Percentiles rank a stretch among this genome's conserved stretches.
phyloP scores from a whole-genome alignment of 2,113 vertebrate species.

The Emydura subglobosa region DNA sequence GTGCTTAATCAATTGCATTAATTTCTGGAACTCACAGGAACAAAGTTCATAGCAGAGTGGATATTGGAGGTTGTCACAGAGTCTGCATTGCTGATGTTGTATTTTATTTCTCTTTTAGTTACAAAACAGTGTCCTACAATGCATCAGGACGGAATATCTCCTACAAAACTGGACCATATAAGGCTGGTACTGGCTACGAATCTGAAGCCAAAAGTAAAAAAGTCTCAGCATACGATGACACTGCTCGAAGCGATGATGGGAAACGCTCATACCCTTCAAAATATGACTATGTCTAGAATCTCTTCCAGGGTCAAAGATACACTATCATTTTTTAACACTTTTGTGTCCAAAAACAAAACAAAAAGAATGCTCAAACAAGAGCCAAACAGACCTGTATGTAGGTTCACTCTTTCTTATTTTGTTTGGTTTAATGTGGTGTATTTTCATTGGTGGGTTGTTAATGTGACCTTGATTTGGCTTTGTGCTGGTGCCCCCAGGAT shows the following conservation, averaged over 20 bases:
- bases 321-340: background rate
- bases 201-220: slow-evolving; percentile 72
- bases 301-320: background rate
- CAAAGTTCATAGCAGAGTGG: background rate
- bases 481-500: background rate
- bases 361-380: background rate
- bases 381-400: slow-evolving; percentile 13
- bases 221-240: slow-evolving; percentile 75
- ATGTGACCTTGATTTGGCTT: background rate
- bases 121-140: slow-evolving; percentile 88
- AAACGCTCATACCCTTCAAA: slow-evolving; percentile 83
- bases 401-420: slow-evolving; percentile 2
- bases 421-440: slow-evolving; percentile 29
- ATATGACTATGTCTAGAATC: slow-evolving; percentile 88
- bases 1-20: background rate
- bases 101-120: slow-evolving; percentile 78
- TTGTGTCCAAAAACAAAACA: slow-evolving; percentile 34
- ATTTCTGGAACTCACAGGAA: background rate
- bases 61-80: accelerated
- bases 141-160: slow-evolving; percentile 80
- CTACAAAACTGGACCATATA: slow-evolving; percentile 82
- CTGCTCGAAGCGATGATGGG: slow-evolving; percentile 80
- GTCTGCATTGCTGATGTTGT: background rate
- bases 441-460: slow-evolving; percentile 4
- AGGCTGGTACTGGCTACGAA: slow-evolving; percentile 73